A percentile compares a stretch with the other conserved stretches of the same genome.
Conservation (phyloP, 2,113 vertebrate genomes). For the Oryzias curvinotus region DNA sequence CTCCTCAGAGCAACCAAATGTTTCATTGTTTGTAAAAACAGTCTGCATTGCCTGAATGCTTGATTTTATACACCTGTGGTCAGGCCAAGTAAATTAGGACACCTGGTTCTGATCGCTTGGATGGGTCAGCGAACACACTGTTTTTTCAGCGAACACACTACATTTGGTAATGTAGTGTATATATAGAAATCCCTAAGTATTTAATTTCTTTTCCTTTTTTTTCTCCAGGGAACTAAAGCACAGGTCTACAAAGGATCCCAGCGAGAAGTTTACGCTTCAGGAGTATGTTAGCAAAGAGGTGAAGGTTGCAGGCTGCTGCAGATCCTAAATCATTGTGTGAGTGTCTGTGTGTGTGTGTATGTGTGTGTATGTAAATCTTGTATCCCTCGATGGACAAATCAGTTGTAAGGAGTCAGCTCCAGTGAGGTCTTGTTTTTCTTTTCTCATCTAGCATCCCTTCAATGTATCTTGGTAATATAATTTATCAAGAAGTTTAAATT, state of each 20-base stretch:
- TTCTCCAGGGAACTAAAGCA: constrained; percentile 87
- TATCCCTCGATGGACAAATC: constrained; percentile 13
- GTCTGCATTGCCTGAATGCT: no score
- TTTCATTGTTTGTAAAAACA: no score
- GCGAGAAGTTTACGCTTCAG: constrained; percentile 87
- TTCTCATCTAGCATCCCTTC: not conserved
- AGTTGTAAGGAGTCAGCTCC: constrained; percentile 39
- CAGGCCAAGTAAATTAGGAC: no score
- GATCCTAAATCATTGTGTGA: constrained; percentile 40
- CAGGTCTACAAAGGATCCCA: constrained; percentile 80
- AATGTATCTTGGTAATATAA: no score
- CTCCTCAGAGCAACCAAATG: no score
- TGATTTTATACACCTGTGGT: no score
- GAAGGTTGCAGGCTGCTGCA: constrained; percentile 75
- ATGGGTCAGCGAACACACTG: no score
- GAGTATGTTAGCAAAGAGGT: constrained; percentile 89
- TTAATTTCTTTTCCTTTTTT: constrained; percentile 1
- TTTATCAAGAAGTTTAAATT: no score
- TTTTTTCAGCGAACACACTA: no score
- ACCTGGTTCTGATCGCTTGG: no score
- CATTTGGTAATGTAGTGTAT: no score
- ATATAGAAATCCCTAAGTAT: not conserved
- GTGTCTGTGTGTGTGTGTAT: constrained; percentile 14
- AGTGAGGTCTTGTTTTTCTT: constrained; percentile 33
- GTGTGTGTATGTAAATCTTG: constrained; percentile 8